Evolutionary conservation across 2,888 invertebrate species (phyloP), one percentile per base, ranked within the genome.

Genomic region (Dexiosoma caninum): DNA sequence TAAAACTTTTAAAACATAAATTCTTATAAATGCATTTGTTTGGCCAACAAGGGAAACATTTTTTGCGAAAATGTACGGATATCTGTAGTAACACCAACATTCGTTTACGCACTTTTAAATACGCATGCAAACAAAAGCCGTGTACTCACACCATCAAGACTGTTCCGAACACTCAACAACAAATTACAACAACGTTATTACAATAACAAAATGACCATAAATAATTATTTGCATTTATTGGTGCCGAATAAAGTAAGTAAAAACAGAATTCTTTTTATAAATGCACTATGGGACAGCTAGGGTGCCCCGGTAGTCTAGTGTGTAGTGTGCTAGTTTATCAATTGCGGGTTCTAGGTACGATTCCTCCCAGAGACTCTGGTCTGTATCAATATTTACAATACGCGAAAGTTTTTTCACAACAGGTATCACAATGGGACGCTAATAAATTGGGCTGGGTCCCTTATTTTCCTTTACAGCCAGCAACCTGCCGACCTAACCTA

Each of bases 171-270:
- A 72, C 42, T 84, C 51, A 64, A 44, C 23, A 30, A 32, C 40
- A 60, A 40, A 60, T 69, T 51, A 64, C 55, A 60, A 69, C 9
- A 51, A 44, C 49, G 44, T 49, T 69, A 57, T 44, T 32, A 16
- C 83, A 59, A 49, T 83, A 85, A 83, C 84, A 83, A 81, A 62
- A 78, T 82, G 84, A 83, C 82, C 85, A 88, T 86, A 84, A 87
- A 87, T 88, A 87, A 87, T 88, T 87, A 86, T 85, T 83, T 85
- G 84, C 87, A 81, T 83, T 83, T 81, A 84, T 81, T 81, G 76
- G 64, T 76, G 60, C 80, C 60, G 78, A 44, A 77, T 64, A 64
- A 77, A 81, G 76, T 74, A 57, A 59, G 57, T 46, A 64, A 55
- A 70, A 70, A 16, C 23, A 12, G 21, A 69, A 30, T 55, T 69